phyloP scores from a whole-genome alignment of 2,113 vertebrate genomes.

The Ammospiza caudacuta region DNA sequence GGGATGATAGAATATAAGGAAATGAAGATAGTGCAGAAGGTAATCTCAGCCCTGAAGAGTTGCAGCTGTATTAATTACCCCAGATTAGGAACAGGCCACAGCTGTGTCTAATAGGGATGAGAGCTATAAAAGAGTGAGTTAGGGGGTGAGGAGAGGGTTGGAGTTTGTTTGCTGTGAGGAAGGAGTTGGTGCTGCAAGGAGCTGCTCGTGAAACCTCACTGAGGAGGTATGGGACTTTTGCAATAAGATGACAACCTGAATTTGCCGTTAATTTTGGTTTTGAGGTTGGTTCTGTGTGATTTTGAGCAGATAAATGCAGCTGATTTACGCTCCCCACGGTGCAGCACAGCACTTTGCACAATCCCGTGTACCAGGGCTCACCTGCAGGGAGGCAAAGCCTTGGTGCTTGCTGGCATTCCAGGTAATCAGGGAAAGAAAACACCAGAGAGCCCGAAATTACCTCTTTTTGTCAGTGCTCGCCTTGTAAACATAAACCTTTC shows the following conservation, averaged over 20 bases:
- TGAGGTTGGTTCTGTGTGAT: background rate
- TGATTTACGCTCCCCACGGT: background rate
- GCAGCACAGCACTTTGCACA: background rate
- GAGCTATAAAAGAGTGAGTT: no score
- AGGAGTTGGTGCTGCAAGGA: no score
- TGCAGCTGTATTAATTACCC: no score
- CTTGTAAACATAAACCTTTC: background rate
- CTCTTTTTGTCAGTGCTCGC: background rate
- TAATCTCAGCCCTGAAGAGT: no score
- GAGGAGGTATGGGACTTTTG: no score
- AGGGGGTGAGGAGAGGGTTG: no score
- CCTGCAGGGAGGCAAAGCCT: background rate
- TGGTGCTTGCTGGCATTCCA: background rate
- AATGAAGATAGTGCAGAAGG: no score
- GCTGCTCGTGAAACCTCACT: no score
- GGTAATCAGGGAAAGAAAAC: background rate
- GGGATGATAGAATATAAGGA: background rate
- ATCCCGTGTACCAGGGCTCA: background rate
- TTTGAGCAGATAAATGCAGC: background rate
- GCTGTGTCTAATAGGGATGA: no score
- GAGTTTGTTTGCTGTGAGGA: no score
- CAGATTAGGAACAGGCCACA: no score
- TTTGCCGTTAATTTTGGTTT: background rate
- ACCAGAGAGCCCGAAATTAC: background rate
- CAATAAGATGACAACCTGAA: background rate